Evolutionary conservation across 37 sponge, comb jelly and placozoan species (phyloP).

Genomic region (Aplysina aerophoba): DNA sequence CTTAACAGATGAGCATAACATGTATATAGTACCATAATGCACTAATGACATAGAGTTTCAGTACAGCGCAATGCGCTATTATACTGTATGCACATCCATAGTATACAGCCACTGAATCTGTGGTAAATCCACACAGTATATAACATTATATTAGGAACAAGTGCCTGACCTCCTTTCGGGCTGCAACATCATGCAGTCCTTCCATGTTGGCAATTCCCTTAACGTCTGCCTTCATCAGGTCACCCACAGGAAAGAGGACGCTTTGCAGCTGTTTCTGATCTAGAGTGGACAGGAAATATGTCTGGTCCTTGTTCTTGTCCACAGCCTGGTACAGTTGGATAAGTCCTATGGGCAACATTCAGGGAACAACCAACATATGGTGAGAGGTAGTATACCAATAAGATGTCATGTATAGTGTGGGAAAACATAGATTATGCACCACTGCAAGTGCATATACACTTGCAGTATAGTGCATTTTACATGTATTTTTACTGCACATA

Average conservation of each 20-base stretch:
- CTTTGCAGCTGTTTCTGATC: slow-evolving; percentile 53
- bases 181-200: slow-evolving; percentile 54
- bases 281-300: slow-evolving; percentile 77
- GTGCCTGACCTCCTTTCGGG: slow-evolving; percentile 61
- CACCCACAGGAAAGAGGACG: slow-evolving; percentile 83
- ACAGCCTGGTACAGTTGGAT: slow-evolving; percentile 49
- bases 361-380: too few species aligned
- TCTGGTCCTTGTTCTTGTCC: slow-evolving; percentile 86
- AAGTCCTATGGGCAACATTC: neutral
- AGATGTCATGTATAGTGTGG: too few species aligned
- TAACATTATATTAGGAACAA: neutral
- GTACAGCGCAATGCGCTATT: too few species aligned
- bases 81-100: too few species aligned
- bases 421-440: too few species aligned
- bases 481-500: too few species aligned
- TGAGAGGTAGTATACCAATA: too few species aligned
- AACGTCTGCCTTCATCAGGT: slow-evolving; percentile 74
- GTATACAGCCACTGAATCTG: too few species aligned
- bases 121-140: neutral
- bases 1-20: neutral
- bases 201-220: slow-evolving; percentile 57
- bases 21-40: neutral
- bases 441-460: too few species aligned
- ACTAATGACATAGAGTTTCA: neutral
- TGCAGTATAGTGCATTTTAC: too few species aligned